Evolutionary conservation across 2,113 vertebrate genomes (phyloP).

Genomic region (Gallinago undulata): DNA sequence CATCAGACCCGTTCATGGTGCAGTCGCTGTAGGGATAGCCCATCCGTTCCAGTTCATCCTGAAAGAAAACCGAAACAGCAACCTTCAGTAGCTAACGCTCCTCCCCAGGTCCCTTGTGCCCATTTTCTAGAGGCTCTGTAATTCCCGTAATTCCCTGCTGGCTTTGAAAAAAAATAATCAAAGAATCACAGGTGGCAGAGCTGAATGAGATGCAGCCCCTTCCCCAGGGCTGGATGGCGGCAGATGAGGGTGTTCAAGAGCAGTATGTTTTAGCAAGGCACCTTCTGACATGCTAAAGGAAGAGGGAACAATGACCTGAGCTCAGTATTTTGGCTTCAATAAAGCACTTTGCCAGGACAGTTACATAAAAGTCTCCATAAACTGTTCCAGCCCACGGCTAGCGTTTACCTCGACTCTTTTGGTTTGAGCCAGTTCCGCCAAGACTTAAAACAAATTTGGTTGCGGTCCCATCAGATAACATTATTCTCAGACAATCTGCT

Average conservation of each 20-base stretch:
- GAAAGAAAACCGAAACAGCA: neutral
- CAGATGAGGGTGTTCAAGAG: neutral
- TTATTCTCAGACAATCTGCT: constrained; percentile 47
- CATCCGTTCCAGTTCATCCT: constrained; percentile 79
- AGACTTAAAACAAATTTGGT: constrained; percentile 55
- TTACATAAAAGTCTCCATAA: constrained; percentile 53
- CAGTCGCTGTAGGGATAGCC: constrained; percentile 78
- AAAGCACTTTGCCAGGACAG: constrained; percentile 37
- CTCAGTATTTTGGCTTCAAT: neutral
- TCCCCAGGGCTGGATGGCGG: neutral
- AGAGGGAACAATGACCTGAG: neutral
- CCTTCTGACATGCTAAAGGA: neutral
- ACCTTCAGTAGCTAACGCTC: rapidly evolving
- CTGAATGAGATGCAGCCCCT: neutral
- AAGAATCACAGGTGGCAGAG: rapidly evolving
- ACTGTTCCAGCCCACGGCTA: neutral
- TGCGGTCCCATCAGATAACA: constrained; percentile 66
- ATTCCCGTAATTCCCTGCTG: neutral
- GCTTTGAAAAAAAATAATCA: neutral
- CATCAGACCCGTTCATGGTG: constrained; percentile 75
- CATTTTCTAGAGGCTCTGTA: neutral
- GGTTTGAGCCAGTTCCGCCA: constrained; percentile 69
- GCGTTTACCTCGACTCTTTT: neutral
- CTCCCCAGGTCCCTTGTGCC: neutral
- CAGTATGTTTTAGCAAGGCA: neutral